Evolutionary conservation across 2,888 invertebrate genomes (phyloP).

Genomic region (Agrenia bidenticulata): DNA sequence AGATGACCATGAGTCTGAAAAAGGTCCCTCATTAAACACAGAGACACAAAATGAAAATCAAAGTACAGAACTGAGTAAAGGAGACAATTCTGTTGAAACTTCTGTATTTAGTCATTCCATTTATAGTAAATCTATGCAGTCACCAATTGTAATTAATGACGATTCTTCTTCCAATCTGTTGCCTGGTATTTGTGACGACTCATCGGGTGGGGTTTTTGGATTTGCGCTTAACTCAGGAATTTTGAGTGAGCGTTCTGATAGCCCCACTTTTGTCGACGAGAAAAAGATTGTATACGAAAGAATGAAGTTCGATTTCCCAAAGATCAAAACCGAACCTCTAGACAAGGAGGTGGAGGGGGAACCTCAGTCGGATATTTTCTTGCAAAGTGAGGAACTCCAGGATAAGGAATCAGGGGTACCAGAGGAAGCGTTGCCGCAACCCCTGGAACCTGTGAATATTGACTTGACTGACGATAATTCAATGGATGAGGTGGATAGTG

Average conservation of each 20-base stretch:
- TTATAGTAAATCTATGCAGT: slow-evolving; percentile 21
- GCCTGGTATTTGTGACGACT: slow-evolving; percentile 39
- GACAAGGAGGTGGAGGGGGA: slow-evolving; percentile 16
- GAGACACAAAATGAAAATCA: slow-evolving; percentile 30
- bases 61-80: slow-evolving; percentile 27
- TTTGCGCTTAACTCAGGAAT: slow-evolving; percentile 41
- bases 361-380: not conserved
- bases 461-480: slow-evolving; percentile 43
- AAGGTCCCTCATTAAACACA: slow-evolving; percentile 10
- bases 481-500: slow-evolving; percentile 29
- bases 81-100: slow-evolving; percentile 25
- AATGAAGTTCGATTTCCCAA: slow-evolving; percentile 53
- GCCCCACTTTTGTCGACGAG: slow-evolving; percentile 18
- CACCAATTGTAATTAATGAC: slow-evolving; percentile 49
- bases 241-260: slow-evolving; percentile 8
- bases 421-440: not conserved
- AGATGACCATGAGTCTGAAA: slow-evolving; percentile 24
- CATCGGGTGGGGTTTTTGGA: slow-evolving; percentile 46
- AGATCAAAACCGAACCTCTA: slow-evolving; percentile 44
- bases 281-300: slow-evolving; percentile 46
- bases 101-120: slow-evolving; percentile 20
- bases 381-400: not conserved
- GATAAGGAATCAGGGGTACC: not conserved
- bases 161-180: slow-evolving; percentile 44
- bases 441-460: slow-evolving; percentile 30